Evolutionary conservation across 2,888 invertebrate genomes (phyloP), one percentile per base, ranked within the genome.

Genomic region (Drosophila tanythrix): DNA sequence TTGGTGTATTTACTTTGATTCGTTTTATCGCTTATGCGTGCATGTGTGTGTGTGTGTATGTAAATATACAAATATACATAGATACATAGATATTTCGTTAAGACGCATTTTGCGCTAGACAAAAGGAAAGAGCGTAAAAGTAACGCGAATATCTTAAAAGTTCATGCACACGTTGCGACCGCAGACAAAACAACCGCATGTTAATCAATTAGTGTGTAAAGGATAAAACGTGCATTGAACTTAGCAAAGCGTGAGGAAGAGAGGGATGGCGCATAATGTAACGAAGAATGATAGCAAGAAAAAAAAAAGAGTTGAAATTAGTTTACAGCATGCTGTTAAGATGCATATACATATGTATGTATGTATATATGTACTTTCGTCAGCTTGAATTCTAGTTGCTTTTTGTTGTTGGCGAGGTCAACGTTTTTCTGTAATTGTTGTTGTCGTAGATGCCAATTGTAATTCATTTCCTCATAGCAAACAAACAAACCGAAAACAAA

Each of bases 51-150:
- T 33, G 15, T 50, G 6, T 3, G 7, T 43, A 15, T 21, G 36
- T 27, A 78, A 40, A 43, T 63, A 52, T 46, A 77, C 40, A 25
- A 21, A 46, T 38, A 55, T 31, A 64, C 36, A 50, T 55, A 50
- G 27, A 51, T 65, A 29, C 33, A 33, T 67, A 25, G 29, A 27
- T 51, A 60, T 71, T 83, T 70, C 40, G 67, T 73, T 83, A 81
- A 86, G 83, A 86, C 86, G 88, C 88, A 87, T 83, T 81, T 82
- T 27, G 76, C 74, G 89, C 74, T 84, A 84, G 84, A 89, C 88
- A 55, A 84, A 79, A 72, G 64, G 48, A 36, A 55, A 53, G 50
- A 66, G 55, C 35, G 46, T 46, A 56, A 40, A 64, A 61, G 64
- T 60, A 65, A 56, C 40, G 57, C 65, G 90, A 74, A 88, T 88